Percentiles rank a stretch among this genome's conserved stretches.
Conservation (phyloP, 1,140 invertebrate species). For the Atta texana region DNA sequence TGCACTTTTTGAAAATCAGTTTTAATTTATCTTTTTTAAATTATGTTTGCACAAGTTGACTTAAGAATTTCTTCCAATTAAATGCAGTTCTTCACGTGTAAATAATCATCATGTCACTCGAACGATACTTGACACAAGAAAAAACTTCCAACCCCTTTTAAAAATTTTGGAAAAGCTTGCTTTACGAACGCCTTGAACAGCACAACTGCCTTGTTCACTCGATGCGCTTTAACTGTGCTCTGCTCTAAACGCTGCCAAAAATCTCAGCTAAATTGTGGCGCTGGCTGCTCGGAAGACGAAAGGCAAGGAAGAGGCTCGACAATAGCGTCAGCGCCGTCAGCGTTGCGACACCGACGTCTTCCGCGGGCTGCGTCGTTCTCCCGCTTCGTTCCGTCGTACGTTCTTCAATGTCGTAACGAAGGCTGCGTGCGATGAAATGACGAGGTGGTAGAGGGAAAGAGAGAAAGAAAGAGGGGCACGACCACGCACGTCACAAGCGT, state of each 20-base stretch:
- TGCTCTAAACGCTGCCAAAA: slow-evolving; percentile 47
- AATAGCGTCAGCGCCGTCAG: slow-evolving; percentile 16
- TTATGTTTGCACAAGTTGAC: neutral
- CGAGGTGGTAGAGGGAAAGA: slow-evolving; percentile 27
- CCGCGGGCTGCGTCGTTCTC: slow-evolving; percentile 42
- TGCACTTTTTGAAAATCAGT: slow-evolving; percentile 2
- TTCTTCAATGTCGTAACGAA: slow-evolving; percentile 48
- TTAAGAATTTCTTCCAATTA: neutral
- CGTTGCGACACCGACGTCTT: slow-evolving; percentile 47
- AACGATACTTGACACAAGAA: neutral
- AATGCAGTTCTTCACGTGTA: neutral
- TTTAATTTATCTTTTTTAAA: neutral
- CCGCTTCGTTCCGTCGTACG: slow-evolving; percentile 36
- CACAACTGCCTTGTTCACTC: neutral
- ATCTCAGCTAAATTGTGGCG: slow-evolving; percentile 26
- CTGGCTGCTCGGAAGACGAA: slow-evolving; percentile 26
- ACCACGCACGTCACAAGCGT: slow-evolving; percentile 42
- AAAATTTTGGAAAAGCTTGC: neutral
- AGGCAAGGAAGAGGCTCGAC: slow-evolving; percentile 22
- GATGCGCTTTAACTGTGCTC: slow-evolving; percentile 20
- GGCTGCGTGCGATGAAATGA: slow-evolving; percentile 38
- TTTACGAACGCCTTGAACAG: neutral
- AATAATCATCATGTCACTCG: slow-evolving; percentile 12
- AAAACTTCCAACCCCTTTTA: neutral
- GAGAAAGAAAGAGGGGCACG: slow-evolving; percentile 46